Base-by-base conservation (phyloP, 92 coral and sea anemone genomes). In the Phymanthus crucifer region DNA sequence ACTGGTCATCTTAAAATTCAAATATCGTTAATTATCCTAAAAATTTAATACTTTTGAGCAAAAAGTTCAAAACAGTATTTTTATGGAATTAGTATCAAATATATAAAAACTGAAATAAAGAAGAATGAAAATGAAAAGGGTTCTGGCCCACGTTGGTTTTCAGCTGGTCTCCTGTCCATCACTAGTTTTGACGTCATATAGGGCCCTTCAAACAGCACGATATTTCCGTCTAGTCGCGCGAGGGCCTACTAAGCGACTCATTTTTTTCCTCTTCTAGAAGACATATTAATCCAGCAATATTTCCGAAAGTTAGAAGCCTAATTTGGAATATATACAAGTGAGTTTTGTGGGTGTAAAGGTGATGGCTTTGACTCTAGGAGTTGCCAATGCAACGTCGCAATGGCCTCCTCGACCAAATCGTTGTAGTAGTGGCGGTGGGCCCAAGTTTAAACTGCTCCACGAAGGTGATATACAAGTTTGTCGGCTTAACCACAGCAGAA, bases 381-480 rank as follows among this genome's bases (percentile, higher is more conserved):
- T 84, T 45, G 78, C 87, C 10, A 93, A 84, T 71, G 88, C 81
- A n/a, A 87, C 87, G 75, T 48, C 40, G 23, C 90, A 81, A 81
- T 89, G 85, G 86, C 97, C 97, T 21, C 94, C 82, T 33, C 82
- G 97, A 48, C 97, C 97, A 1, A 92, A 90, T 31, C 90, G 97
- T 13, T 90, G 94, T 32, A 93, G 97, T 72, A 87, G 93, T 67
- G 95, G 96, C 57, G 97, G 94, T 3, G 98, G 99, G 26, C 94
- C 98, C 37, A 96, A 96, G 87, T 96, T 96, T 78, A 96, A 96
- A 85, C 94, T 96, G n/a, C 80, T 96, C 9, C 96, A 96, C 91
- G 98, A 96, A 89, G 99, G 99, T 23, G 99, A 96, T 67, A 88
- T 96, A 45, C 99, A 96, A 87, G 98, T 96, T 57, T 96, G 99